phyloP scores from a whole-genome alignment of 2,797 vertebrate species.

The Peromyscus nudipes region DNA sequence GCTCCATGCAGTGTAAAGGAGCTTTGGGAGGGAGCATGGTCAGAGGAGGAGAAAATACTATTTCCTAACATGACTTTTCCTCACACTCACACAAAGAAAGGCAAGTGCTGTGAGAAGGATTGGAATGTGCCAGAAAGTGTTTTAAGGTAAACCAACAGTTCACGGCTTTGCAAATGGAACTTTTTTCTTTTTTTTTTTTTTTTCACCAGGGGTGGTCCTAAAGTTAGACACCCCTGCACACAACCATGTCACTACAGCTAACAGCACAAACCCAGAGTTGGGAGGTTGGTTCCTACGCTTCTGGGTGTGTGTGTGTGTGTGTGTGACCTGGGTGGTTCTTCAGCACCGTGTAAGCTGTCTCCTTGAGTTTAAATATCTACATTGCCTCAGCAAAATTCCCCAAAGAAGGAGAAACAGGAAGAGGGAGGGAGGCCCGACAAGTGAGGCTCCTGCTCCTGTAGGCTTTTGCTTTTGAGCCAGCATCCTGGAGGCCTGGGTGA shows the following conservation, averaged over 20 bases:
- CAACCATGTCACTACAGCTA: background rate
- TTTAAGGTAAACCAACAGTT: background rate
- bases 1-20: background rate
- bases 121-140: background rate
- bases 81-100: background rate
- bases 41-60: background rate
- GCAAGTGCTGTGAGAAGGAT: background rate
- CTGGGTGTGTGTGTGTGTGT: background rate
- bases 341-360: background rate
- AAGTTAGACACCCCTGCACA: background rate
- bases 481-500: background rate
- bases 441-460: background rate
- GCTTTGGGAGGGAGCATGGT: background rate
- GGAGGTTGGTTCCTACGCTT: background rate
- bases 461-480: background rate
- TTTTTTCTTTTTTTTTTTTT: too few species aligned
- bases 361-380: constrained; percentile 42
- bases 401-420: background rate
- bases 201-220: background rate
- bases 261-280: constrained; percentile 6
- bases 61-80: background rate
- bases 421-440: background rate
- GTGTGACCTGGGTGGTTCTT: background rate
- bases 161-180: background rate
- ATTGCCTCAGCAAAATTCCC: constrained; percentile 23